Base-by-base conservation (phyloP, 2,888 invertebrate species). In the Andrena haemorrhoa region DNA sequence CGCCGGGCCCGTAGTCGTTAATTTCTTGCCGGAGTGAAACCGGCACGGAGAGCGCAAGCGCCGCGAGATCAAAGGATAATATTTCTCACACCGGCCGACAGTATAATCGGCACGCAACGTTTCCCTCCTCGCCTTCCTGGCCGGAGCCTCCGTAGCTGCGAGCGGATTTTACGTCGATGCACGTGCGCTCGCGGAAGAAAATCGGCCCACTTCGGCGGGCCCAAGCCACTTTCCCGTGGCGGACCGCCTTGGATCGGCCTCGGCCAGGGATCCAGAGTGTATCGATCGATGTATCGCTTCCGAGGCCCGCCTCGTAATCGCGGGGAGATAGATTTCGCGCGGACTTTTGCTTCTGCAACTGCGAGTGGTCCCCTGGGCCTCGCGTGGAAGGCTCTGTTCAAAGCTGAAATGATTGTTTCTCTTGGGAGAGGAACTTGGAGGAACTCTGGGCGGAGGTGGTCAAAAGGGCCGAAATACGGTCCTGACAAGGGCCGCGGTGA, bases 61-160 rank as follows among this genome's bases (percentile, higher is more conserved):
- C 66, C 47, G 87, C 79, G 79, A 91, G 92, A 92, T 92, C 90
- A 91, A 91, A 92, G 92, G 91, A 92, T 92, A 92, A 92, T 92
- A 92, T 91, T 92, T 92, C 91, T 92, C 91, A 89, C 90, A 90
- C 89, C 85, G 90, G 82, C 82, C 88, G 87, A 90, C 89, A 86
- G 89, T 87, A 88, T 91, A 91, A 91, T 91, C 91, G 90, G 88
- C 89, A 91, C 89, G 90, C 92, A 90, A 92, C 86, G 84, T 83
- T 89, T 86, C 77, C 77, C 75, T 69, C 76, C 60, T 51, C 63
- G 69, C 58, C 41, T 51, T 35, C 10, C 31, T 29, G 20, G 49
- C 7, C 20, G 56, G 23, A 23, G 20, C 20, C 20, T 56, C 23
- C 41, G 41, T 41, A 41, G 41, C 41, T 41, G 5, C 41, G 16